phyloP scores from a whole-genome alignment of 2,113 vertebrate species.

The Otus sunia region DNA sequence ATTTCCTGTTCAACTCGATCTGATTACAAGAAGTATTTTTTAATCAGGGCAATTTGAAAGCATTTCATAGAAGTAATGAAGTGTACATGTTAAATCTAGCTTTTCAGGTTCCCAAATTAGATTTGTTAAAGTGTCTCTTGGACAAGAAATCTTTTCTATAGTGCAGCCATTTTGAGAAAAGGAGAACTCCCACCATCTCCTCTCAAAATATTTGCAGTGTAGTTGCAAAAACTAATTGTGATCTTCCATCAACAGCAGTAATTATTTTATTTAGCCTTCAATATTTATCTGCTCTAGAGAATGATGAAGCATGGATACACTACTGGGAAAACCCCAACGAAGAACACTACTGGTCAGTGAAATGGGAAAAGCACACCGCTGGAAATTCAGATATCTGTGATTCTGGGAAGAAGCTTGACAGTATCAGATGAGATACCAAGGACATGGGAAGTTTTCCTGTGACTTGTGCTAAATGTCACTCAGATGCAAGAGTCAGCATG shows the following conservation, averaged over 20 bases:
- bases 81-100: neutral
- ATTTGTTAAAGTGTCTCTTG: neutral
- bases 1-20: constrained; percentile 52
- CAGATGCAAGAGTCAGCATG: neutral
- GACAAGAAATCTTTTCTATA: neutral
- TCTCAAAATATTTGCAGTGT: neutral
- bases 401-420: neutral
- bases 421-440: neutral
- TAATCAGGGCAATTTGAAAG: constrained; percentile 35
- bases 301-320: neutral
- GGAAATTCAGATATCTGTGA: neutral
- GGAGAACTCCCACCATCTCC: neutral
- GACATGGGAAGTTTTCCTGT: neutral
- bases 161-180: neutral
- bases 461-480: neutral
- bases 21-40: constrained; percentile 44
- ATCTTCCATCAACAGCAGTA: neutral
- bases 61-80: constrained; percentile 9
- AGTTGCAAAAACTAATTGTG: neutral
- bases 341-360: neutral
- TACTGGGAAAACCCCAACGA: neutral
- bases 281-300: neutral
- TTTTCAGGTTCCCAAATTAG: no score
- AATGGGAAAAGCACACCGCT: neutral
- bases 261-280: neutral